Conservation (phyloP, 2,888 invertebrate species). For the Ditylenchus weischeri region DNA sequence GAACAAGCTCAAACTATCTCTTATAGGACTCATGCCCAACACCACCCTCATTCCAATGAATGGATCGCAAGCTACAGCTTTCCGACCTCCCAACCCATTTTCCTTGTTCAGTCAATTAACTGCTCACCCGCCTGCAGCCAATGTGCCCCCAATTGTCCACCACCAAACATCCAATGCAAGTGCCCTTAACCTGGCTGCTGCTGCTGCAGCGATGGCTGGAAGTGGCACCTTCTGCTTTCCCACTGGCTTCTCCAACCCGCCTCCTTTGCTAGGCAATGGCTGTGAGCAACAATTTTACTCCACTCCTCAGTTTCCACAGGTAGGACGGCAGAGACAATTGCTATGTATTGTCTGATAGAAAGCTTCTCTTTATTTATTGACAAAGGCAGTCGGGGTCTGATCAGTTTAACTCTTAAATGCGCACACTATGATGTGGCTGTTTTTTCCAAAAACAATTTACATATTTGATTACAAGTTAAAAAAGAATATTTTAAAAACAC, state of each 20-base stretch:
- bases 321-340: neutral
- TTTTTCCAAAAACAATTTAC: too few species aligned
- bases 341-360: neutral
- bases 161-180: neutral
- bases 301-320: neutral
- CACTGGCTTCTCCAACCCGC: neutral
- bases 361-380: neutral
- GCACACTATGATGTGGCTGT: too few species aligned
- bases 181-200: conserved; percentile 5
- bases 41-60: conserved; percentile 3
- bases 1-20: neutral
- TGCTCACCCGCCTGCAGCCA: neutral
- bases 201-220: conserved; percentile 1
- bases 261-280: neutral
- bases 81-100: neutral
- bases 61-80: neutral
- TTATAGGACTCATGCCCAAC: conserved; percentile 2
- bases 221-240: neutral
- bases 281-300: neutral
- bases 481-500: too few species aligned
- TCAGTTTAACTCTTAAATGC: neutral
- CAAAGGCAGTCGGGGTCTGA: neutral
- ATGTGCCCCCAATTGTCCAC: neutral
- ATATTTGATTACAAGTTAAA: too few species aligned
- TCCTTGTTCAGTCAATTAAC: neutral